These are phyloP conservation scores for Cinclus mexicanus DNA, from an alignment of 2,113 vertebrate species.

Conservation along the genomic window DNA sequence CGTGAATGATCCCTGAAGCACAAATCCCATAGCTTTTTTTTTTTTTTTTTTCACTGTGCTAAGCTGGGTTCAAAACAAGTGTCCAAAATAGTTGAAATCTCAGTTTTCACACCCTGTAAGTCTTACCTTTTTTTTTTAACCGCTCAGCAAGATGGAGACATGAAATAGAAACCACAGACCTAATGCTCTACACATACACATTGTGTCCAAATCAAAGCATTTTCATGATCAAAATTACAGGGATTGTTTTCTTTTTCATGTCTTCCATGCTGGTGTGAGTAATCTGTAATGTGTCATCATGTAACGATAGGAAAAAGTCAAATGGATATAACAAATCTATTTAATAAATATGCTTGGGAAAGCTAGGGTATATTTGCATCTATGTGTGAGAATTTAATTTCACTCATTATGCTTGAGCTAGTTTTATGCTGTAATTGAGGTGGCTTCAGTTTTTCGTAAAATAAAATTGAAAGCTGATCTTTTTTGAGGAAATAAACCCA, in stretches of 20 bases:
- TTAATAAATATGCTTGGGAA: neutral
- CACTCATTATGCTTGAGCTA: neutral
- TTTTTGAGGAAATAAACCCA: neutral
- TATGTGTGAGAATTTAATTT: neutral
- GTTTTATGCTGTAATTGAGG: neutral
- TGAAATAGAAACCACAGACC: conserved; percentile 26
- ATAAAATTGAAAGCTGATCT: neutral
- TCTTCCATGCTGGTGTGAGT: neutral
- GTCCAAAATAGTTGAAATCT: neutral
- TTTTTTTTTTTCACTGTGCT: neutral
- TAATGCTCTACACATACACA: neutral
- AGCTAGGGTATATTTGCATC: neutral
- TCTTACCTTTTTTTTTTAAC: conserved; percentile 20
- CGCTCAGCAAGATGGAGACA: conserved; percentile 18
- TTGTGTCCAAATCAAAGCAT: neutral
- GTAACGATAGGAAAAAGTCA: neutral
- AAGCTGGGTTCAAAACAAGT: neutral
- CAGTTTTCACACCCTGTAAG: neutral
- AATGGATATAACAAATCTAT: neutral
- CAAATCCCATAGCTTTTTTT: neutral
- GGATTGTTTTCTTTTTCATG: neutral
- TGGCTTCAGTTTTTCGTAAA: neutral
- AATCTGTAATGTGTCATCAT: neutral
- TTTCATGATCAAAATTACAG: neutral
- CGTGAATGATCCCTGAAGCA: neutral